These are phyloP conservation scores for Cynocephalus volans DNA, from an alignment of 2,113 vertebrate species.

Conservation along the genomic window DNA sequence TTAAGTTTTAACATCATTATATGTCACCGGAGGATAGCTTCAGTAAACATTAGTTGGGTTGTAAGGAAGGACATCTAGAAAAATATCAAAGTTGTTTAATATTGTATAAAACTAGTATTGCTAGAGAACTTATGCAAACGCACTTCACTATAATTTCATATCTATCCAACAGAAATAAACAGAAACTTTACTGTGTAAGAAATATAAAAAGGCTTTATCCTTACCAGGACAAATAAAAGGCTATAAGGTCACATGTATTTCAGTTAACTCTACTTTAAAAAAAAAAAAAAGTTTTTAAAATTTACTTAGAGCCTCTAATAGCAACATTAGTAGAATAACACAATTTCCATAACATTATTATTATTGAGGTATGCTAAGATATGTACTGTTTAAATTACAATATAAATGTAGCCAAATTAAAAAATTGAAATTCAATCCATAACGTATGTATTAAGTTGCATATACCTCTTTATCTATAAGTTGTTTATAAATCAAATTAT, in stretches of 20 bases:
- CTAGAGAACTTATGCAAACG: not conserved
- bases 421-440: not conserved
- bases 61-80: not conserved
- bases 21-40: not conserved
- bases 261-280: not conserved
- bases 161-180: not conserved
- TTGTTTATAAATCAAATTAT: not conserved
- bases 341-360: not conserved
- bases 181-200: not conserved
- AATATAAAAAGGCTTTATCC: not conserved
- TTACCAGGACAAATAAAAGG: not conserved
- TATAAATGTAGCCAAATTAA: not conserved
- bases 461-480: not conserved
- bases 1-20: not conserved
- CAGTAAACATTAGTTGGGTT: constrained; percentile 17
- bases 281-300: not conserved
- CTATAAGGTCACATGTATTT: not conserved
- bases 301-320: not conserved
- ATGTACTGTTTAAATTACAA: not conserved
- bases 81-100: not conserved
- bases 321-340: not conserved
- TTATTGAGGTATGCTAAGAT: not conserved
- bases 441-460: constrained; percentile 4
- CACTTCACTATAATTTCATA: constrained; percentile 40
- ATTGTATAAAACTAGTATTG: not conserved